Percentiles rank a stretch among this genome's conserved stretches.
phyloP scores from a whole-genome alignment of 2,113 vertebrate species.

The Cyanoliseus patagonus region DNA sequence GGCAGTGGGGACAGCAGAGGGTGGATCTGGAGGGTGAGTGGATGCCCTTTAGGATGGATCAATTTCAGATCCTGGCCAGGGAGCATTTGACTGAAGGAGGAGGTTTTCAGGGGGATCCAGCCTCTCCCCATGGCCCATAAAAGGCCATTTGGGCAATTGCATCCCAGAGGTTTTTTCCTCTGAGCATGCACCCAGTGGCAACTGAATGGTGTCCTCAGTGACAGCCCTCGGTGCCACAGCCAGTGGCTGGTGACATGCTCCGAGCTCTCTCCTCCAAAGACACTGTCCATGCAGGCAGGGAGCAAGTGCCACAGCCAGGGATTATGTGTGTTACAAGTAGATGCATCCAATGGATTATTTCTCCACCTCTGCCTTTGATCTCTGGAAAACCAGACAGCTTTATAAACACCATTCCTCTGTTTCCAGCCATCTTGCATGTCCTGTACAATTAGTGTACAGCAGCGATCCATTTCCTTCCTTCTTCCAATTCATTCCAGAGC shows the following conservation, averaged over 20 bases:
- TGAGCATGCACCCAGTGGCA: neutral
- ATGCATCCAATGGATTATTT: neutral
- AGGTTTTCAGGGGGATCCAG: fast-evolving
- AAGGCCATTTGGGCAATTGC: fast-evolving
- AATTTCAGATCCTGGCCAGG: neutral
- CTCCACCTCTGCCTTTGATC: slow-evolving; percentile 20
- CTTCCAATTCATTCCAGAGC: neutral
- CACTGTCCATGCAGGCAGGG: neutral
- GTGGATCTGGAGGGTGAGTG: fast-evolving
- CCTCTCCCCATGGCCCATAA: neutral
- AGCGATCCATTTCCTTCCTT: neutral
- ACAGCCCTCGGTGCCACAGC: neutral
- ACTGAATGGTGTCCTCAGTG: neutral
- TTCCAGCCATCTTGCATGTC: slow-evolving; percentile 59
- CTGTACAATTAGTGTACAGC: slow-evolving; percentile 8
- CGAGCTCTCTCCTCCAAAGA: fast-evolving
- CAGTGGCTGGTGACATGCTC: neutral
- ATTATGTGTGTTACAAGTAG: neutral
- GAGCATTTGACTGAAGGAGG: neutral
- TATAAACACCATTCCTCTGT: neutral
- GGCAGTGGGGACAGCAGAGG: fast-evolving
- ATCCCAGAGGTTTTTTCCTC: neutral
- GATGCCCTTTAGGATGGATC: neutral
- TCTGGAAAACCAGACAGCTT: neutral
- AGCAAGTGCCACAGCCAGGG: neutral